phyloP scores from a whole-genome alignment of 2,113 vertebrate species.

The Cephalopholis sonnerati region DNA sequence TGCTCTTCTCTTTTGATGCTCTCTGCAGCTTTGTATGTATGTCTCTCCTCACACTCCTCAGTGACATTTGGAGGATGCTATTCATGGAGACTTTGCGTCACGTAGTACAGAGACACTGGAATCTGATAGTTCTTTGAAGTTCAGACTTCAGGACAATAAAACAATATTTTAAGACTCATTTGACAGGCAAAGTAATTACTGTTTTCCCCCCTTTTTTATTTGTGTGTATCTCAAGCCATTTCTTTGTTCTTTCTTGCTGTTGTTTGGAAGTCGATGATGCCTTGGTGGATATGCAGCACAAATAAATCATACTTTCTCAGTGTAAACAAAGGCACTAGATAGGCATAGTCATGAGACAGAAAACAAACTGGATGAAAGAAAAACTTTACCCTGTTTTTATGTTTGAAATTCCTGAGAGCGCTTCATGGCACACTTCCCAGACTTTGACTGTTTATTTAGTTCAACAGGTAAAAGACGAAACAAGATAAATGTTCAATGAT shows the following conservation, averaged over 20 bases:
- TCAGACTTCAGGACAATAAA: conserved; percentile 17
- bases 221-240: conserved; percentile 30
- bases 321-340: conserved; percentile 58
- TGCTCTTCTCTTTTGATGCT: conserved; percentile 28
- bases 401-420: conserved; percentile 50
- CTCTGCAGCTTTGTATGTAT: conserved; percentile 21
- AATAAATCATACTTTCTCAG: conserved; percentile 42
- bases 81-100: conserved; percentile 28
- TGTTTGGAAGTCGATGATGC: conserved; percentile 29
- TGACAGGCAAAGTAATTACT: conserved; percentile 54
- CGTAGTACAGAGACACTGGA: conserved; percentile 17
- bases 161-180: conserved; percentile 25
- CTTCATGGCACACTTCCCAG: conserved; percentile 41
- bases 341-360: conserved; percentile 39
- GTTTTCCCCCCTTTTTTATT: conserved; percentile 15
- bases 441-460: conserved; percentile 39
- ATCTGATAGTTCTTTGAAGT: conserved; percentile 48
- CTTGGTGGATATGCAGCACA: conserved; percentile 50
- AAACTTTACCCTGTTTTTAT: conserved; percentile 48
- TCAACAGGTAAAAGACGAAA: conserved; percentile 50
- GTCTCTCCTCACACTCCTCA: conserved; percentile 30
- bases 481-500: conserved; percentile 27
- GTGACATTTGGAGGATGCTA: conserved; percentile 56
- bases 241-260: conserved; percentile 39
- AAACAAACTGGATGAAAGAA: conserved; percentile 59